A percentile compares a stretch with the other conserved stretches of the same genome.
Conservation (phyloP, 2,113 vertebrate species). For the Lophotis ruficrista region DNA sequence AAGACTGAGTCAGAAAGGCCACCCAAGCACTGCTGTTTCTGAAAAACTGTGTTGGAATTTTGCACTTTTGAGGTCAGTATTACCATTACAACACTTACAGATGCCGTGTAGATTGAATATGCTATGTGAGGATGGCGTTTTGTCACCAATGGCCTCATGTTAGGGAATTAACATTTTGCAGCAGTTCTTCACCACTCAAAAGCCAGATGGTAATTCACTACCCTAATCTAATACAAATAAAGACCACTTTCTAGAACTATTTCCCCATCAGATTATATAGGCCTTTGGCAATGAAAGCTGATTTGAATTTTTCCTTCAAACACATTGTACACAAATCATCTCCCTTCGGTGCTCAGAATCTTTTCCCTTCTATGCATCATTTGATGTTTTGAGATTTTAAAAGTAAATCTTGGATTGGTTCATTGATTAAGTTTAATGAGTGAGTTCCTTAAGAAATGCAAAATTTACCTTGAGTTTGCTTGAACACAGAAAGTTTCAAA, state of each 20-base stretch:
- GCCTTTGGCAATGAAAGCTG: background rate
- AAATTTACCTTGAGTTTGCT: background rate
- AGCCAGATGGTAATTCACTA: background rate
- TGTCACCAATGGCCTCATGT: background rate
- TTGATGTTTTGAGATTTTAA: background rate
- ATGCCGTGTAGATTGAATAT: background rate
- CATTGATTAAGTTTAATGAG: background rate
- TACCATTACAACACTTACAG: background rate
- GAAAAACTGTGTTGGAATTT: background rate
- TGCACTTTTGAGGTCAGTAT: background rate
- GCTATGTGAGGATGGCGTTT: background rate
- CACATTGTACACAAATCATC: background rate
- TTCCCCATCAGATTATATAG: background rate
- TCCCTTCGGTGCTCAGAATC: background rate
- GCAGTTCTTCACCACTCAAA: background rate
- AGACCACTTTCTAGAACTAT: background rate
- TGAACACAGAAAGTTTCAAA: background rate
- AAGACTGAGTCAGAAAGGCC: background rate
- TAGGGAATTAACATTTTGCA: background rate
- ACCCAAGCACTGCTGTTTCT: background rate
- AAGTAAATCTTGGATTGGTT: background rate
- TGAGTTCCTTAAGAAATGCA: background rate
- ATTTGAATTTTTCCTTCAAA: background rate
- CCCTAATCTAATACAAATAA: background rate
- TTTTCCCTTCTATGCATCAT: background rate